Base-by-base conservation (phyloP, 2,888 invertebrate species). In the Chironomus riparius region DNA sequence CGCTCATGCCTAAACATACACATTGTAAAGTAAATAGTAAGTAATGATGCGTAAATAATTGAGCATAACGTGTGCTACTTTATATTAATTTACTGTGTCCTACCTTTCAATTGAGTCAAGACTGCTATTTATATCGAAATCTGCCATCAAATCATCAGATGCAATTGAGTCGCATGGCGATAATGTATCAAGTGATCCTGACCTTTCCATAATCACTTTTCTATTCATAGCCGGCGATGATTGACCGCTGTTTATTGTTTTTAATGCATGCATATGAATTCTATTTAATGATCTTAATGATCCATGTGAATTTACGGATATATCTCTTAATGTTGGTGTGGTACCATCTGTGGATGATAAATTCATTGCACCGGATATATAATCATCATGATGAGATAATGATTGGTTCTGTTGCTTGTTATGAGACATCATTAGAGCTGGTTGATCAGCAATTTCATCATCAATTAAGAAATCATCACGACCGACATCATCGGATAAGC, bases 391-490 rank as follows among this genome's bases (percentile, higher is more conserved):
- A 72, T 72, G 72, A 21, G 72, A 61, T 38, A 28, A 38, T 12
- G 72, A 72, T 2, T 62, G 62, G 18, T 13, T 61, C 61, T 50
- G 70, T 38, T 38, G 38, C 76, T 68, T 77, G 80, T 88, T 87
- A 83, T 91, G 91, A 81, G 91, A 90, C 80, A 93, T 93, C 13
- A 92, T 86, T 78, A 95, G 82, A 1, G 91, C 94, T 12, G 95
- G 95, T 81, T 95, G 95, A 85, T 95, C 95, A 62, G 93, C 93
- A 77, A 95, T 95, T 83, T 95, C 95, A 80, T 95, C 95, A 80
- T 95, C 95, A 78, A 90, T 90, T 77, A 95, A 88, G 83, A 90
- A 93, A 82, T 93, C 93, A 47, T 74, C 48, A 3, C 47, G 13
- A 47, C 71, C 77, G 15, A 81, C 82, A 78, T 93, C 82, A 78